Conservation (phyloP, 2,888 invertebrate species). For the Tipula helvola region DNA sequence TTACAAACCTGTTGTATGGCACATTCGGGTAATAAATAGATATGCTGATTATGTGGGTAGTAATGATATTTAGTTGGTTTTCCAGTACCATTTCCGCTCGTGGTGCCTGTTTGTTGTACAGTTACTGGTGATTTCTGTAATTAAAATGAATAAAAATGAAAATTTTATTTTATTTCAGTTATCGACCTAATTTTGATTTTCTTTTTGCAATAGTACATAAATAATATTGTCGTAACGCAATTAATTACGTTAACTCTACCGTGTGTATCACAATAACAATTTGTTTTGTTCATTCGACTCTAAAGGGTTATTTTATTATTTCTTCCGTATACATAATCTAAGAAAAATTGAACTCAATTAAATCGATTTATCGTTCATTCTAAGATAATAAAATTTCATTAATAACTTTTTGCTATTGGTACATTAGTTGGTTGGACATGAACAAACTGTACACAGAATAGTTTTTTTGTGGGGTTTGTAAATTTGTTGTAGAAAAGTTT, state of each 20-base stretch:
- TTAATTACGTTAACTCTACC: neutral
- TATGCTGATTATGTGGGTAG: conserved; percentile 88
- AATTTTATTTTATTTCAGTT: neutral
- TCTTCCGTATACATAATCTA: neutral
- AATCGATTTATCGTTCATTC: neutral
- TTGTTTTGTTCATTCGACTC: neutral
- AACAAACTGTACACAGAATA: neutral
- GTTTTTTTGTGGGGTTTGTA: neutral
- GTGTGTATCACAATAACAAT: neutral
- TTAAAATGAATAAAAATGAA: neutral
- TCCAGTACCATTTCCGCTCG: conserved; percentile 35
- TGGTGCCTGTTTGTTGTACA: neutral
- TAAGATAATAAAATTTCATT: neutral
- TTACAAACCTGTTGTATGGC: conserved; percentile 91
- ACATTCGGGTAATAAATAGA: conserved; percentile 83
- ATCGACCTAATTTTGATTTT: neutral
- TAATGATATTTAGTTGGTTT: conserved; percentile 90
- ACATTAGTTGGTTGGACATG: neutral
- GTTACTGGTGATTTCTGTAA: neutral
- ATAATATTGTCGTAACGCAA: neutral
- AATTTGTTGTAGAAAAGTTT: neutral
- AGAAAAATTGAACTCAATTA: neutral
- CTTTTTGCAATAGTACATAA: neutral
- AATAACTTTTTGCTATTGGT: neutral
- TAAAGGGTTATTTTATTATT: neutral